Base-by-base conservation (phyloP, 2,113 vertebrate species). In the Pteronura brasiliensis region DNA sequence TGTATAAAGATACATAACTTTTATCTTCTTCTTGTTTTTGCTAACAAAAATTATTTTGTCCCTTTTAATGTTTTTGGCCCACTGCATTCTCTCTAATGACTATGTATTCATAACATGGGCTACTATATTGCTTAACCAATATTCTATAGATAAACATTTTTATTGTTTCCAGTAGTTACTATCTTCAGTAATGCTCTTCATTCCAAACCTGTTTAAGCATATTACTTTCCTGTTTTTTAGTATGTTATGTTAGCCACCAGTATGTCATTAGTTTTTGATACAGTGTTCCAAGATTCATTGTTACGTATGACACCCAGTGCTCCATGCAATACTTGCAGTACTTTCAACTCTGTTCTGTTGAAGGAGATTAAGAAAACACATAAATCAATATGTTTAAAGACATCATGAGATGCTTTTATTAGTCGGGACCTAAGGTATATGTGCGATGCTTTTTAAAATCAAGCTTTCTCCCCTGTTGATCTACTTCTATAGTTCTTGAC, bases 11-110 rank as follows among this genome's bases (percentile, higher is more conserved):
- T 25, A 55, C 12, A 4, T 20, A 44, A 65, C 31, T 90, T 13
- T 76, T 71, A n/a, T 42, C 96, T 88, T 86, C 20, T 81, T 93
- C 47, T 88, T 61, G 49, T 8, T 92, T 83, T 92, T 92, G 12
- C n/a, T 49, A 42, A 92, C 3, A 77, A 93, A 67, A 36, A 21
- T 42, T 57, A 11, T 52, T 83, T 55, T 72, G 1, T 72, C 20
- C 18, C 21, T 47, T 82, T 87, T 47, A 69, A 61, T 49, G 27
- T 8, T 61, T 55, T 90, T 4, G 12, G 8, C 2, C 44, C 42
- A 14, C 15, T 61, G 29, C 7, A 42, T 20, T 77, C n/a, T 79
- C 29, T 55, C 7, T 79, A 17, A 25, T n/a, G 63, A 34, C 67
- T 47, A 10, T 6, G 27, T 69, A 25, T 59, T 47, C 29, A 47